These are phyloP conservation scores for Phenganax stokvisi DNA, from an alignment of 92 coral and sea anemone species.

Conservation along the genomic window DNA sequence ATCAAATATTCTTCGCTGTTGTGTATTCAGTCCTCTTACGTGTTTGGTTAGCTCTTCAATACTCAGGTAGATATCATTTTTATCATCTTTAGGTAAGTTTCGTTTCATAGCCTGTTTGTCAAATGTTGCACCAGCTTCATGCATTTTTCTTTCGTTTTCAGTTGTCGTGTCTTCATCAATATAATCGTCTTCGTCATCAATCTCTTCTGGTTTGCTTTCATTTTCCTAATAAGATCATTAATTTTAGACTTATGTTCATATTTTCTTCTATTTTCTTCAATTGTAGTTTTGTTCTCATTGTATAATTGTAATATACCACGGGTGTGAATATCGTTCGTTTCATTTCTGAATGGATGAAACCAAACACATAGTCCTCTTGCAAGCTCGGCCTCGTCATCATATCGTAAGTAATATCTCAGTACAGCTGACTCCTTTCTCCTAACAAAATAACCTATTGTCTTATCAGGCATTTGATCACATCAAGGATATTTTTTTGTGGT, in stretches of 20 bases:
- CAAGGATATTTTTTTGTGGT: neutral
- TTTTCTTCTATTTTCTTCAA: constrained; percentile 9
- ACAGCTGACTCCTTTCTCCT: constrained; percentile 8
- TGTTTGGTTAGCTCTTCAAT: constrained; percentile 9
- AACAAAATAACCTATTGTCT: constrained; percentile 2
- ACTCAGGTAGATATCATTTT: constrained; percentile 1
- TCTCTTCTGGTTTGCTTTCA: constrained; percentile 7
- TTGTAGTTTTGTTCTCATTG: constrained; percentile 9
- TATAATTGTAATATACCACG: neutral
- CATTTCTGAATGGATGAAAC: constrained; percentile 20
- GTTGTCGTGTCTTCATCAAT: constrained; percentile 18
- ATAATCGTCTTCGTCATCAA: neutral
- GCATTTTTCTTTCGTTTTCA: constrained; percentile 6
- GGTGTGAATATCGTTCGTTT: constrained; percentile 10
- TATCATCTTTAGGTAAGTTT: constrained; percentile 15
- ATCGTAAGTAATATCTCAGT: constrained; percentile 17
- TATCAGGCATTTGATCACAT: constrained; percentile 13
- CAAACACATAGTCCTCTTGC: neutral
- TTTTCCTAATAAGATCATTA: constrained; percentile 3
- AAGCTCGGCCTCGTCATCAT: constrained; percentile 14
- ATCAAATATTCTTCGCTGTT: constrained; percentile 15
- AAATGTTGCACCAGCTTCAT: constrained; percentile 14
- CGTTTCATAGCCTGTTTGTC: neutral
- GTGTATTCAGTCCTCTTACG: constrained; percentile 4
- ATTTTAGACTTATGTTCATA: constrained; percentile 17